Base-by-base conservation (phyloP, 2,113 vertebrate species). In the Barbus barbus region DNA sequence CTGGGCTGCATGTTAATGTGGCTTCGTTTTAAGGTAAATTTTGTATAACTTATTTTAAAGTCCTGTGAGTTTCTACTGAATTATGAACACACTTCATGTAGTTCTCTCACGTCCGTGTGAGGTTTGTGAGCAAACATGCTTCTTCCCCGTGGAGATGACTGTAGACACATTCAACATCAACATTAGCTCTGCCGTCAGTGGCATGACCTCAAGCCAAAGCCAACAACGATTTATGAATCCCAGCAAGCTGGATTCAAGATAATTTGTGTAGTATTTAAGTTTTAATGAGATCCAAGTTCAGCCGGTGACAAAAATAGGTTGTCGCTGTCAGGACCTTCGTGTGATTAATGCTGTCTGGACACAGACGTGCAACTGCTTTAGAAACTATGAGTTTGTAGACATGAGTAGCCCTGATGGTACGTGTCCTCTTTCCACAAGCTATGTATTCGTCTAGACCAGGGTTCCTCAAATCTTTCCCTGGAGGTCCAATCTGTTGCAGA, bases 271-370 rank as follows among this genome's bases (percentile, higher is more conserved):
- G n/a, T 60, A 60, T 78, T 78, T 61, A 61, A 8, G 13, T 79
- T 79, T 44, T 44, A 63, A 79, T 63, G 56, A 41, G 77, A 79
- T 44, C 6, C 56, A 61, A 61, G 36, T 79, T 79, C 33, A 79
- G 36, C 38, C 16, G 4, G 36, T 78, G 76, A 41, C 76, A 58
- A 78, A 78, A 78, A 78, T 78, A 78, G 76, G 22, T 26, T 78
- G 56, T 6, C 4, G 56, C 56, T 78, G 53, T 61, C 76, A 41
- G 22, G 56, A 7, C 31, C 4, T 18, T 79, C 77, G 41, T 63
- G n/a, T 79, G 58, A 79, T 79, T 60, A 44, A 79, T 79, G 56
- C n/a, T 79, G 77, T 79, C 44, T 63, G 77, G 36, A 61, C 56
- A 44, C n/a, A 9, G 22, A 79, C 38, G 20, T 38, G 20, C 22